Evolutionary conservation across 2,888 invertebrate species (phyloP), one percentile per base, ranked within the genome.

Genomic region (Incurvaria masculella): DNA sequence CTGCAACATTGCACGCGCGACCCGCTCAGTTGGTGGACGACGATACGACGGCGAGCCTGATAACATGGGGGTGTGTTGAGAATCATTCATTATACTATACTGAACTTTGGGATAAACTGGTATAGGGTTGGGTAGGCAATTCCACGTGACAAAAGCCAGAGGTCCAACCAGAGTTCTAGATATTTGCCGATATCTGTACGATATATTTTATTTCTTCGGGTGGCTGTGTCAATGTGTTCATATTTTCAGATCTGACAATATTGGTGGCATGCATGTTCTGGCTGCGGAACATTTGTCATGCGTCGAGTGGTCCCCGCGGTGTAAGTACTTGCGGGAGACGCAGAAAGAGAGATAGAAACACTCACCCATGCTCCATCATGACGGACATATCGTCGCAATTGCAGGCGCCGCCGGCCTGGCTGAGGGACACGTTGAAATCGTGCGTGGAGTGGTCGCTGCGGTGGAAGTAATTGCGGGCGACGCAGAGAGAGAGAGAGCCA

Each of bases 211-310:
- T n/a, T n/a, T n/a, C n/a, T n/a, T n/a, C n/a, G n/a, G n/a, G n/a
- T n/a, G n/a, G n/a, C n/a, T n/a, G n/a, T n/a, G n/a, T n/a, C n/a
- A n/a, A n/a, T n/a, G n/a, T n/a, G n/a, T n/a, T n/a, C n/a, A n/a
- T n/a, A n/a, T n/a, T n/a, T n/a, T n/a, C n/a, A n/a, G n/a, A n/a
- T n/a, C 88, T n/a, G n/a, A n/a, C n/a, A n/a, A n/a, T n/a, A 68
- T 94, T 94, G 68, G 94, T 94, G 19, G 94, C 94, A 45, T 94
- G 94, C 23, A 94, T 94, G 11, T 94, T 92, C 70, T 93, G 93
- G 56, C 91, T 91, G 42, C 91, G 80, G 67, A 94, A 94, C 93
- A 94, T 94, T 67, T 94, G 66, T 94, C 94, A 66, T 94, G 94
- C 46, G 90, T 87, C 56, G 88, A 85, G 66, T 94, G 94, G 69